Evolutionary conservation across 2,888 invertebrate genomes (phyloP).

Genomic region (Hipparchia semele): DNA sequence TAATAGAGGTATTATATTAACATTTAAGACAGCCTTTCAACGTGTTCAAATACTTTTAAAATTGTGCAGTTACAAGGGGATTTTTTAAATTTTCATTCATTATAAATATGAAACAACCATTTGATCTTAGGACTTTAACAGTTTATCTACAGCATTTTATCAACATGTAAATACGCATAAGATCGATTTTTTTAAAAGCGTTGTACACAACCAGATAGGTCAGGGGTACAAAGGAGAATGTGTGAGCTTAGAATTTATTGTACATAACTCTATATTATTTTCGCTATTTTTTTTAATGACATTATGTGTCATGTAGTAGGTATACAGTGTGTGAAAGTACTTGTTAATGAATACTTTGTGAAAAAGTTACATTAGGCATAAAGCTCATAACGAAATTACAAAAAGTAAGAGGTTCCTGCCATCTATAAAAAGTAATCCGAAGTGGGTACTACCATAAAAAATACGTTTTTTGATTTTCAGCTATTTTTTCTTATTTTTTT

Average conservation of each 20-base stretch:
- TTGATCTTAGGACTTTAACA: constrained; percentile 42
- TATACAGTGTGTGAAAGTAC: too few species aligned
- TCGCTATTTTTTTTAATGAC: too few species aligned
- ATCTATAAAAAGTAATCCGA: too few species aligned
- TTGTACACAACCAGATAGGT: constrained; percentile 42
- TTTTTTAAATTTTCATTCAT: constrained; percentile 44
- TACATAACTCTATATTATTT: too few species aligned
- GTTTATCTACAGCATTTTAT: constrained; percentile 18
- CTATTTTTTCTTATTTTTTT: too few species aligned
- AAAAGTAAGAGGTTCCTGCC: too few species aligned
- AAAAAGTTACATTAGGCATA: too few species aligned
- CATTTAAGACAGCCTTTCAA: constrained; percentile 57
- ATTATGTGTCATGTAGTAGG: too few species aligned
- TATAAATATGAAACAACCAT: constrained; percentile 53
- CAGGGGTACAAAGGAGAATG: constrained; percentile 5
- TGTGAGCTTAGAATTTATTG: constrained; percentile 16
- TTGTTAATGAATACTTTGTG: too few species aligned
- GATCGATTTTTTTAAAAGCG: constrained; percentile 33
- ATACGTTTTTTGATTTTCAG: too few species aligned
- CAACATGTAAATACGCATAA: constrained; percentile 42
- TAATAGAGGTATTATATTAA: constrained; percentile 31
- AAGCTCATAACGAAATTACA: too few species aligned
- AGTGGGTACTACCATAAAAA: too few species aligned
- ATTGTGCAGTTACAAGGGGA: constrained; percentile 55
- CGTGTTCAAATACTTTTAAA: constrained; percentile 54